Base-by-base conservation (phyloP, 2,888 invertebrate genomes). In the Rhingia rostrata region DNA sequence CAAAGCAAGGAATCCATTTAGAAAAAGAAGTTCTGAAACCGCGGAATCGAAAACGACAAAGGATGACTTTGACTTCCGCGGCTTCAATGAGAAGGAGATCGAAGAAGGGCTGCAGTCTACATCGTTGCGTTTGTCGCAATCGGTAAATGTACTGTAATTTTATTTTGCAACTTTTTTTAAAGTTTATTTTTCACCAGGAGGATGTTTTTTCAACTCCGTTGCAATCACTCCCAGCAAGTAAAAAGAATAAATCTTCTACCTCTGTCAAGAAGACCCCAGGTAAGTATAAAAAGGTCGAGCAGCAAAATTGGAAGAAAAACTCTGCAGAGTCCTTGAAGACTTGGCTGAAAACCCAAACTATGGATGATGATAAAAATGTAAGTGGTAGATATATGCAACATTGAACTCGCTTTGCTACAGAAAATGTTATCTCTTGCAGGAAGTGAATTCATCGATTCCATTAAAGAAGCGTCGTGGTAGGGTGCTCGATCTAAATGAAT, bases 11-110 rank as follows among this genome's bases (percentile, higher is more conserved):
- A 70, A 58, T 63, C 56, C 70, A 4, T 64, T 78, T 32, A 61
- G n/a, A 22, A 60, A 45, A 6, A 14, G 6, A 9, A 56, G 35
- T 35, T 7, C 35, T 6, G 14, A 45, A 5, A 33, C 32, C 4
- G 6, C 30, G 33, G 35, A 37, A 4, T 10, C 9, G n/a, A n/a
- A n/a, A 3, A 14, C 3, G 45, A 5, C n/a, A 32, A 45, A 0
- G 9, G 14, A 54, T 0, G 70, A 75, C 30, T 5, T 10, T 7
- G 63, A 14, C 9, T 84, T 84, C 41, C 33, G 74, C 1, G 84
- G 84, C 4, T 84, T 84, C 37, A 56, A 84, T 54, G 84, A 79
- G 0, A 32, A 64, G 37, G 84, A 84, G 56, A 84, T 84, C 14
- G 80, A 74, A 37, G 80, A 84, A 9, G 84, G 80, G 4, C 74